Evolutionary conservation across 1,140 invertebrate genomes (phyloP), one percentile per base, ranked within the genome.

Genomic region (Lasioglossum baleicum): DNA sequence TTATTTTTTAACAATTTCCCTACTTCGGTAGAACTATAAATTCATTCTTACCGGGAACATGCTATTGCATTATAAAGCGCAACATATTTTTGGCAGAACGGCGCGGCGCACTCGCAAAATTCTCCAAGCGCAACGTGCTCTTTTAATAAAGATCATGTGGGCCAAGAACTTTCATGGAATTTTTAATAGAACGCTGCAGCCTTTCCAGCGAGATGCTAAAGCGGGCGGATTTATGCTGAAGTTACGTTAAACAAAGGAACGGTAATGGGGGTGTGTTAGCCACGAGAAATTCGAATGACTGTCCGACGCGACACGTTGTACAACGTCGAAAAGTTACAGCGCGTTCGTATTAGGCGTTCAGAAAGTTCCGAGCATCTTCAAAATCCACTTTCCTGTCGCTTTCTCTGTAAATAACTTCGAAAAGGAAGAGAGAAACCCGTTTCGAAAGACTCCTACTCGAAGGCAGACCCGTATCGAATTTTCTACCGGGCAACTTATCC

Each of bases 301-400:
- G 15, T 48, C 44, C 44, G 0, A 26, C 26, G 26, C 26, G 26
- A 26, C 44, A n/a, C 63, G 35, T 8, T 1, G 11, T 15, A 20
- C 17, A n/a, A n/a, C 35, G 17, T 42, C 63, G 35, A 65, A 42
- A 42, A 65, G 26, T 65, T 65, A 2, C 61, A 31, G 15, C 7
- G 15, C 17, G 15, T 20, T 56, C 51, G 10, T 58, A 7, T 58
- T 58, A 58, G 20, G 7, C 56, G 44, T 69, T 15, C 65, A 69
- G 40, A 56, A 42, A 69, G 42, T 76, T 17, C 7, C 13, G 22
- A 8, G 13, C 53, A 35, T 44, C 53, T 22, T 48, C 13, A 60
- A 76, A 78, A 56, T 71, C 75, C 2, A 71, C 48, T 79, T 65
- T 64, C 60, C n/a, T 44, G 58, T 13, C 75, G 58, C 76, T 79